These are phyloP conservation scores for Lamellibrachia columna DNA, from an alignment of 2,888 invertebrate genomes.

Conservation along the genomic window DNA sequence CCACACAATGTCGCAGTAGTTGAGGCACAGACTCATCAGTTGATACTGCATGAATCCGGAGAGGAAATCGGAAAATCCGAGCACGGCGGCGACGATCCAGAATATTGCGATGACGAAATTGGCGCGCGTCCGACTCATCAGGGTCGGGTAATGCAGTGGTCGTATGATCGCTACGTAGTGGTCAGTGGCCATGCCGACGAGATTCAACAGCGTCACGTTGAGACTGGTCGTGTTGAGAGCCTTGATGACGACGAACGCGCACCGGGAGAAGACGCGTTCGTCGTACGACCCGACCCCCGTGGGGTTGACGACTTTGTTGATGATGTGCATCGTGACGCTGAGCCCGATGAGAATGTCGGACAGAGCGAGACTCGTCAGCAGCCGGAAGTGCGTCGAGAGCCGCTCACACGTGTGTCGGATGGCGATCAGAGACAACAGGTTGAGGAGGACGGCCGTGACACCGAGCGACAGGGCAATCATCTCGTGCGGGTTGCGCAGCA, in stretches of 20 bases:
- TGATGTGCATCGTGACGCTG: conserved; percentile 45
- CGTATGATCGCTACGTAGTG: conserved; percentile 53
- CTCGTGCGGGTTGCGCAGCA: not conserved
- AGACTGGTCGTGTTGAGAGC: conserved; percentile 48
- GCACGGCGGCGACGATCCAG: conserved; percentile 47
- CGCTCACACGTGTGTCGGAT: conserved; percentile 44
- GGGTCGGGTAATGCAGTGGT: conserved; percentile 46
- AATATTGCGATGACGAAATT: conserved; percentile 44
- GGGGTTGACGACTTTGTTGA: conserved; percentile 47
- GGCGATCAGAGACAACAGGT: conserved; percentile 47
- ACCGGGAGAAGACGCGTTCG: conserved; percentile 41
- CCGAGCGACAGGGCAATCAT: conserved; percentile 26
- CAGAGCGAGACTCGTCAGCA: conserved; percentile 49
- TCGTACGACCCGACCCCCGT: conserved; percentile 27
- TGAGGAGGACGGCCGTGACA: conserved; percentile 44
- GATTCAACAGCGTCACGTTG: conserved; percentile 50
- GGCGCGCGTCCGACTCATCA: conserved; percentile 43
- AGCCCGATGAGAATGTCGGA: conserved; percentile 50
- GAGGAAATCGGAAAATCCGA: conserved; percentile 46
- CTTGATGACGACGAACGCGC: conserved; percentile 45
- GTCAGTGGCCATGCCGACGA: conserved; percentile 52
- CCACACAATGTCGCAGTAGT: conserved; percentile 51
- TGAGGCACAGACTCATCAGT: conserved; percentile 37
- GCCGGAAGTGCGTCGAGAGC: conserved; percentile 49
- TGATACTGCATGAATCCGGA: conserved; percentile 31